phyloP scores from a whole-genome alignment of 2,797 vertebrate species.

The Botia almorhae region DNA sequence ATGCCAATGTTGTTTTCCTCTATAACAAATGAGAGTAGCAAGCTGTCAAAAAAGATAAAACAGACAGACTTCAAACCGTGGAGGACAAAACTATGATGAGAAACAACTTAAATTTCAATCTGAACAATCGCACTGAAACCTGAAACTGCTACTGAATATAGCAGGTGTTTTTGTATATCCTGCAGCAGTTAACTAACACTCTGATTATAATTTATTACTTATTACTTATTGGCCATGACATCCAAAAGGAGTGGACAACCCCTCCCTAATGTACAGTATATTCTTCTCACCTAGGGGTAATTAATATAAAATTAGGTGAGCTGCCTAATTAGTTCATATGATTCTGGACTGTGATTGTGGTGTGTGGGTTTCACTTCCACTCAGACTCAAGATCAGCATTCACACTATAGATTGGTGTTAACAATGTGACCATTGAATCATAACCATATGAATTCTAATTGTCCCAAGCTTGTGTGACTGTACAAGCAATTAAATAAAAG shows the following conservation, averaged over 20 bases:
- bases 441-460: neutral
- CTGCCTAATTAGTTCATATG: neutral
- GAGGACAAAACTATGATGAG: neutral
- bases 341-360: neutral
- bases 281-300: neutral
- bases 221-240: neutral
- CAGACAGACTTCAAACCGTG: neutral
- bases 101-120: neutral
- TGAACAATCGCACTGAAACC: neutral
- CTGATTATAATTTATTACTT: neutral
- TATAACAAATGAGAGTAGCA: neutral
- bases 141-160: neutral
- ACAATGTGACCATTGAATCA: neutral
- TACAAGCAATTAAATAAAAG: constrained; percentile 6
- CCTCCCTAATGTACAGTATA: neutral
- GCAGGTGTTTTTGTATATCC: neutral
- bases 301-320: neutral
- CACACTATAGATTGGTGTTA: neutral
- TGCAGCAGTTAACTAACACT: neutral
- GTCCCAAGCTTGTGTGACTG: neutral
- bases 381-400: neutral
- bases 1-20: neutral
- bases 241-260: neutral
- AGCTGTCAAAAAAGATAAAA: neutral
- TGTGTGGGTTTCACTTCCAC: neutral